Evolutionary conservation across 2,888 invertebrate species (phyloP), one percentile per base, ranked within the genome.

Genomic region (Fragum sueziense): DNA sequence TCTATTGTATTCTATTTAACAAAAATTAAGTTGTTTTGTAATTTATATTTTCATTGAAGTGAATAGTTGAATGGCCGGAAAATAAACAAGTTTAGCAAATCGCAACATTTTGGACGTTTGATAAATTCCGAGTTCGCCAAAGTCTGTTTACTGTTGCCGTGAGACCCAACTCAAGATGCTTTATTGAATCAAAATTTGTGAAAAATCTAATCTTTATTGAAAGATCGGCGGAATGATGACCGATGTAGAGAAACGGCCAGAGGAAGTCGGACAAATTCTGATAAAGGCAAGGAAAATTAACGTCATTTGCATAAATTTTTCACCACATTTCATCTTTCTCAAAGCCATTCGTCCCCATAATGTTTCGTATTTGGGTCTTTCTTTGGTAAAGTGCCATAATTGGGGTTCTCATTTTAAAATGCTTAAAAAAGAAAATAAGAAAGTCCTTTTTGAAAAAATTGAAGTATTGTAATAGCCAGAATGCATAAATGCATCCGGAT

Each of bases 261-360:
- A 91, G 71, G 91, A 92, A 81, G 90, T 92, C 62, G 92, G 92
- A 62, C 90, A 92, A 79, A 91, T 92, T 51, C 85, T 92, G 57
- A 88, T 92, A n/a, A 91, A 91, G 88, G 92, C 91, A 86, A 74
- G 70, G 7, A 27, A 47, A 47, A 14, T 37, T 37, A 37, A 37
- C 6, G n/a, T 41, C 17, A 41, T 41, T 41, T 17, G 9, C 17
- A 11, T 17, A 11, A 41, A 41, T 41, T 17, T 41, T n/a, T 52
- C 11, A 52, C 52, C n/a, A 11, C 52, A 22, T 6, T 6, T 52
- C 52, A 11, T 6, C 52, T 41, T 41, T 52, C 20, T 52, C 6
- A 52, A 22, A 52, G 7, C 22, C 7, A 52, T 6, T 52, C 52
- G 52, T 52, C 22, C 52, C 22, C 52, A 6, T 52, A 52, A 11